These are phyloP conservation scores for Malurus cyaneus DNA, from an alignment of 2,113 vertebrate species.

Conservation along the genomic window DNA sequence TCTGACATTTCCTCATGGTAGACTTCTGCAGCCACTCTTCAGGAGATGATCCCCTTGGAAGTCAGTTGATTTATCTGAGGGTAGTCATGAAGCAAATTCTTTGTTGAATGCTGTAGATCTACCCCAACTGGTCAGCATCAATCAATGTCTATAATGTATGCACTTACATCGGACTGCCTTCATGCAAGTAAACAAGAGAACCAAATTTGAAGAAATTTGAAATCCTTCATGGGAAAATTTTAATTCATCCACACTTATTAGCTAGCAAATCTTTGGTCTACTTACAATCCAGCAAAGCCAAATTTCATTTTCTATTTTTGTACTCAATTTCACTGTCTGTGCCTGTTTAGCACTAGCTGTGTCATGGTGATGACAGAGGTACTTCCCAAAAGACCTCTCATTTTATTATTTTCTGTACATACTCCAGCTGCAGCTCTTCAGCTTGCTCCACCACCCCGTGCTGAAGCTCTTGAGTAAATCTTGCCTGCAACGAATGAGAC, in stretches of 20 bases:
- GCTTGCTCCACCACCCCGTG: background rate
- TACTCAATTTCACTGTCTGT: background rate
- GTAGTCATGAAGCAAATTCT: background rate
- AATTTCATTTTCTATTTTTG: background rate
- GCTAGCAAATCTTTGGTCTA: background rate
- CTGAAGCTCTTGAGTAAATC: background rate
- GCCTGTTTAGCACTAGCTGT: background rate
- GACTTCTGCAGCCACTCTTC: background rate
- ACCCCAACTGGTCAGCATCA: background rate
- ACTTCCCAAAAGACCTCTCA: background rate
- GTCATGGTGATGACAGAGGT: rapidly evolving
- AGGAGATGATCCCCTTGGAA: background rate
- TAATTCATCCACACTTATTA: background rate
- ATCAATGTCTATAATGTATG: background rate
- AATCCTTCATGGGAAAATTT: background rate
- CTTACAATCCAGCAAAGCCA: background rate
- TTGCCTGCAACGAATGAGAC: background rate
- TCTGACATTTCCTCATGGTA: background rate
- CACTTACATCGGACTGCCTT: background rate
- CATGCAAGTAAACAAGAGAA: background rate
- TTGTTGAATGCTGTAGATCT: background rate
- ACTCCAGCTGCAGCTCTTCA: background rate
- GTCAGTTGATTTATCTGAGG: background rate
- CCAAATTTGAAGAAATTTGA: background rate
- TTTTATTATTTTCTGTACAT: background rate